Conservation (phyloP, 2,888 invertebrate genomes). For the Gryllus longicercus region DNA sequence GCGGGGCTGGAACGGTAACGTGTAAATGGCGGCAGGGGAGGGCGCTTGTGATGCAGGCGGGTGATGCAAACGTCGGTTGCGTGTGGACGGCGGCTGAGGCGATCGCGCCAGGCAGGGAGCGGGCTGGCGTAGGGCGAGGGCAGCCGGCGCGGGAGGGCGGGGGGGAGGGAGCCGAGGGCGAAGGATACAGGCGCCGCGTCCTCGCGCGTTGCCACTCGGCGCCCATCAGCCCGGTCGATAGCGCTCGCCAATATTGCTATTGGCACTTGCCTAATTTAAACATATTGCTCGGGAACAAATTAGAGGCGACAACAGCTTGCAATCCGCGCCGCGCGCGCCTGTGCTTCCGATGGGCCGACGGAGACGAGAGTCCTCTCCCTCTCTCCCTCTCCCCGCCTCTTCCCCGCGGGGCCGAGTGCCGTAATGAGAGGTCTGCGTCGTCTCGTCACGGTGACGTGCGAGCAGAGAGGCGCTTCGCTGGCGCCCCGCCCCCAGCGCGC, state of each 20-base stretch:
- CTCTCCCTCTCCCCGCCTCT: not conserved
- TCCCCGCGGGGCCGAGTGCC: not conserved
- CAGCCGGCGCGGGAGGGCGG: not conserved
- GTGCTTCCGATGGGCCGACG: not conserved
- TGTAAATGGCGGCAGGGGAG: no score
- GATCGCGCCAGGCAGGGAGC: not conserved
- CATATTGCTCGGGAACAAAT: constrained; percentile 24
- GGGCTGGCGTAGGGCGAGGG: not conserved
- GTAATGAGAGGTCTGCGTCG: not conserved
- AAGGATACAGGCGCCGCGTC: not conserved
- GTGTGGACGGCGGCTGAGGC: no score
- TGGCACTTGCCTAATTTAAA: constrained; percentile 26
- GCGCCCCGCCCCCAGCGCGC: not conserved
- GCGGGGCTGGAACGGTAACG: no score
- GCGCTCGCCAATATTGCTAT: constrained; percentile 22
- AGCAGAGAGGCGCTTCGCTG: not conserved
- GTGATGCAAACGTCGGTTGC: no score
- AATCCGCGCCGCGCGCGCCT: not conserved
- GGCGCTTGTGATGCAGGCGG: no score
- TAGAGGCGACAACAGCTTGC: constrained; percentile 23
- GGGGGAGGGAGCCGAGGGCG: not conserved
- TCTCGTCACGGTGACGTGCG: not conserved
- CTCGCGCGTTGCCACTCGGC: not conserved
- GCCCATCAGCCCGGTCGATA: not conserved
- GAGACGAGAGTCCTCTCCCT: not conserved